Evolutionary conservation across 2,888 invertebrate species (phyloP).

Genomic region (Eutolmus rufibarbis): DNA sequence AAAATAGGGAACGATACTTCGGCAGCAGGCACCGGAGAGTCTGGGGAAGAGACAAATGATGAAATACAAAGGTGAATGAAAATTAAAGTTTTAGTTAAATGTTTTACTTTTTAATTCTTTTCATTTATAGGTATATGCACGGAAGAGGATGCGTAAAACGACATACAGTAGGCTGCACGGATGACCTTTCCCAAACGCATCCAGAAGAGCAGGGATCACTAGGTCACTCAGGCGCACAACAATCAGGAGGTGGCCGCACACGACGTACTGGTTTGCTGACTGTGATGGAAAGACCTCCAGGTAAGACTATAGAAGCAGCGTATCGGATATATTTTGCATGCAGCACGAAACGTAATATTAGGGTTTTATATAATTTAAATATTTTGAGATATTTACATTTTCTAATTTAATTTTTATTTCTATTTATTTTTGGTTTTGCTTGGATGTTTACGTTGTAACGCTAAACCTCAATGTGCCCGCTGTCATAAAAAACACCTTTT

Average conservation of each 20-base stretch:
- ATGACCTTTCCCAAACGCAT: slow-evolving; percentile 66
- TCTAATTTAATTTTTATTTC: slow-evolving; percentile 48
- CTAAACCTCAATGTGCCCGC: slow-evolving; percentile 46
- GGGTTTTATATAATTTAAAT: slow-evolving; percentile 47
- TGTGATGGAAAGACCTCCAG: slow-evolving; percentile 86
- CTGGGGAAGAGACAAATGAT: slow-evolving; percentile 59
- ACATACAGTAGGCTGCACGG: slow-evolving; percentile 80
- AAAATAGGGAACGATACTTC: not conserved
- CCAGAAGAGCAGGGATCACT: slow-evolving; percentile 53
- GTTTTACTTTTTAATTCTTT: not conserved
- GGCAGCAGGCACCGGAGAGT: slow-evolving; percentile 41
- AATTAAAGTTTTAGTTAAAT: not conserved
- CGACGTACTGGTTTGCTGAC: slow-evolving; percentile 84
- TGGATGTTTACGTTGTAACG: slow-evolving; percentile 47
- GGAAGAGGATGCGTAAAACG: slow-evolving; percentile 77
- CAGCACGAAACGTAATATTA: slow-evolving; percentile 52
- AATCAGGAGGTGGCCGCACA: slow-evolving; percentile 66
- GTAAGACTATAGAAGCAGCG: slow-evolving; percentile 64
- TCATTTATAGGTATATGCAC: slow-evolving; percentile 73
- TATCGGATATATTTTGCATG: slow-evolving; percentile 30
- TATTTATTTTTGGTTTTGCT: slow-evolving; percentile 51
- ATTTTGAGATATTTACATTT: slow-evolving; percentile 43
- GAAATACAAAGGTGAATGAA: slow-evolving; percentile 59
- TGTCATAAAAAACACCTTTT: slow-evolving; percentile 15
- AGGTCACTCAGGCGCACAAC: slow-evolving; percentile 57